A percentile compares a stretch with the other conserved stretches of the same genome.
Conservation (phyloP, 2,113 vertebrate genomes). For the Psettodes erumei region DNA sequence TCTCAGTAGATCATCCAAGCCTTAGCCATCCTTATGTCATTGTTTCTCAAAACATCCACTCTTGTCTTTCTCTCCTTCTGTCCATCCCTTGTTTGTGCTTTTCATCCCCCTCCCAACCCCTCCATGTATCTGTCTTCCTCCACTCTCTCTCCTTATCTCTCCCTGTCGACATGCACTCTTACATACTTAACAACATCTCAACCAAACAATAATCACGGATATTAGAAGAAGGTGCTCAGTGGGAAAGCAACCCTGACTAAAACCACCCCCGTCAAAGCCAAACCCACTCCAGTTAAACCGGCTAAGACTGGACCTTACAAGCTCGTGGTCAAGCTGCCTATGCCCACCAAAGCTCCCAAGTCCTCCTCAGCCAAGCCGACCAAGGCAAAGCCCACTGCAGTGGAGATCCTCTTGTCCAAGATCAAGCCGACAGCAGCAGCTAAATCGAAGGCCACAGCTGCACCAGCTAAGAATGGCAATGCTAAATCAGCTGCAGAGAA, state of each 20-base stretch:
- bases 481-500: conserved; percentile 64
- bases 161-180: conserved; percentile 63
- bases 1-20: conserved; percentile 81
- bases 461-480: conserved; percentile 58
- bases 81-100: conserved; percentile 82
- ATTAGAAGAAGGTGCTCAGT: conserved; percentile 76
- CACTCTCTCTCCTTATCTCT: conserved; percentile 39
- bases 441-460: conserved; percentile 67
- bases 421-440: conserved; percentile 71
- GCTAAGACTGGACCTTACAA: conserved; percentile 62
- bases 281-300: conserved; percentile 67
- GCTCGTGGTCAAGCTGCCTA: conserved; percentile 70
- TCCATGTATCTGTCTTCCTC: conserved; percentile 58
- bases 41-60: conserved; percentile 84
- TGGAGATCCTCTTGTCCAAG: conserved; percentile 71
- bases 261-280: conserved; percentile 64
- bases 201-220: conserved; percentile 60
- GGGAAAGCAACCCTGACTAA: conserved; percentile 74
- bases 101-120: conserved; percentile 78
- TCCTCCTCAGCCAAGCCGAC: conserved; percentile 55
- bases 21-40: conserved; percentile 82
- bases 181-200: conserved; percentile 69
- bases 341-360: conserved; percentile 70
- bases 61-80: conserved; percentile 82
- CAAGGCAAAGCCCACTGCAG: conserved; percentile 72